Conservation (phyloP, 2,797 vertebrate species). For the Acanthis flammea region DNA sequence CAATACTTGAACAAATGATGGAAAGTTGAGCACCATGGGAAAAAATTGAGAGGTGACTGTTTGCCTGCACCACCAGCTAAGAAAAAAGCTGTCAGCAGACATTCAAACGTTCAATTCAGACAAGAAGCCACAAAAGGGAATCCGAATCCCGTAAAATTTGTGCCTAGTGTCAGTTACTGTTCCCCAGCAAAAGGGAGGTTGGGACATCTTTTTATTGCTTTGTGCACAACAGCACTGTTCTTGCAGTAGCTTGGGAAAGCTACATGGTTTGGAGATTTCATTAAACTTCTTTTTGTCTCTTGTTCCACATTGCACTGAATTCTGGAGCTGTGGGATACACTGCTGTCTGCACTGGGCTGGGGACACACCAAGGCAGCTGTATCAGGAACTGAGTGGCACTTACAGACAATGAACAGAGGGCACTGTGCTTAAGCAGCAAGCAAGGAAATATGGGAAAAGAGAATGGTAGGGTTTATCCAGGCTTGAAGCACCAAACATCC, state of each 20-base stretch:
- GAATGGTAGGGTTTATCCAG: not conserved
- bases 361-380: not conserved
- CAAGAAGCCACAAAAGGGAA: not conserved
- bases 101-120: not conserved
- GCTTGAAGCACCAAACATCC: rapidly evolving
- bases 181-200: not conserved
- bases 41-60: not conserved
- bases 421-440: not conserved
- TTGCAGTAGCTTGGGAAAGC: not conserved
- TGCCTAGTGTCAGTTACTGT: not conserved
- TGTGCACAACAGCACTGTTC: not conserved
- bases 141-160: not conserved
- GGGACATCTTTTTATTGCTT: not conserved
- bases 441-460: not conserved
- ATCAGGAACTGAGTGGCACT: rapidly evolving
- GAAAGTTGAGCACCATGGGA: not conserved
- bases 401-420: not conserved
- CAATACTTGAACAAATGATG: rapidly evolving
- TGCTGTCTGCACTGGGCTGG: not conserved
- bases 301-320: rapidly evolving
- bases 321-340: not conserved
- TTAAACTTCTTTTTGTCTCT: not conserved
- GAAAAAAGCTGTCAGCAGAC: not conserved
- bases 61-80: not conserved
- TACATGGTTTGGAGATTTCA: not conserved